Evolutionary conservation across 1,140 invertebrate species (phyloP), one percentile per base, ranked within the genome.

Genomic region (Kradibia gibbosae): DNA sequence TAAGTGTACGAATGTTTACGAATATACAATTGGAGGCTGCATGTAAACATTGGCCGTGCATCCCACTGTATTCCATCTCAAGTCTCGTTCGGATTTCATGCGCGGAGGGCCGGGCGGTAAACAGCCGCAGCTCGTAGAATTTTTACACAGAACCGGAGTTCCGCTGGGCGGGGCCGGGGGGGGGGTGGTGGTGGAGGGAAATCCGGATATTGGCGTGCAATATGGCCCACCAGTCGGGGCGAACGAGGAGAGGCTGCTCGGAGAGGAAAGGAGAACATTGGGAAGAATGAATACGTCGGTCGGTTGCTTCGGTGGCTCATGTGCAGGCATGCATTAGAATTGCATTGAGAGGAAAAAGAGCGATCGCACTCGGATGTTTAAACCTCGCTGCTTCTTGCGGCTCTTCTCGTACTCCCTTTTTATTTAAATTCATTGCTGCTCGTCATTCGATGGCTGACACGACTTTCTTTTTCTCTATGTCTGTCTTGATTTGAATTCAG

Each of bases 321-420:
- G 70, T 50, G 70, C 42, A 72, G 3, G 25, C 70, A 50, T 50
- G 62, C 62, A 50, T 72, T 31, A 20, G 25, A 72, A 72, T 72
- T 31, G 70, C 42, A 72, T 72, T 72, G 11, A 3, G 31, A 22
- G 28, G 39, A 31, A 73, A 57, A 39, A 10, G 31, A 75, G 28
- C 28, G 31, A 15, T 57, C 11, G 4, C 17, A 11, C 28, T 53
- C 31, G 20, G 11, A 67, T 34, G 34, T 10, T 39, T n/a, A 22
- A 34, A 34, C 0, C 22, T 65, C 60, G 15, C 72, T 17, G 20
- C 31, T 22, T 42, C n/a, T 34, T 36, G 28, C 15, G 5, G 5
- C 34, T 22, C 42, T 3, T 73, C 20, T 72, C n/a, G 45, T 39
- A 48, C 70, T 48, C 15, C 50, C 45, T 72, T 72, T 50, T 3